A percentile compares a stretch with the other conserved stretches of the same genome.
Conservation (phyloP, 2,113 vertebrate genomes). For the Solea solea region DNA sequence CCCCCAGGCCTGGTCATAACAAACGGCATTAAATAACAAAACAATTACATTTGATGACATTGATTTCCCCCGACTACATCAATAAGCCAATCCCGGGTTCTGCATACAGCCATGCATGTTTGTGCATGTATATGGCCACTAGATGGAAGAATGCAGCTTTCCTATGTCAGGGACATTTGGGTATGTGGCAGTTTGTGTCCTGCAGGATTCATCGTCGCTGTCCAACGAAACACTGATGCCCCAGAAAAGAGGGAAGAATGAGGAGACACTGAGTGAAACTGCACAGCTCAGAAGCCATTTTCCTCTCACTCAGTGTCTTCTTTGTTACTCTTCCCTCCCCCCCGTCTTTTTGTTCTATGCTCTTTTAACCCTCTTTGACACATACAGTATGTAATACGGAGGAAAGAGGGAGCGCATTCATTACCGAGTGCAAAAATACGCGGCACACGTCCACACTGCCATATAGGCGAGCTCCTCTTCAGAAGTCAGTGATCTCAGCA, state of each 20-base stretch:
- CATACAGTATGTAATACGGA: conserved; percentile 6
- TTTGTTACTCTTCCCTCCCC: conserved; percentile 11
- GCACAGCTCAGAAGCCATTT: conserved; percentile 26
- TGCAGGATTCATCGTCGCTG: conserved; percentile 47
- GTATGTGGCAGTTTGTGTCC: conserved; percentile 45
- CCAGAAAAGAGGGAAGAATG: conserved; percentile 38
- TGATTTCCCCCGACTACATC: neutral
- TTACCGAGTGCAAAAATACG: conserved; percentile 59
- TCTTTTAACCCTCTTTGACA: conserved; percentile 22
- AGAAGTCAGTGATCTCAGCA: conserved; percentile 76
- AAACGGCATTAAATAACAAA: too few species aligned
- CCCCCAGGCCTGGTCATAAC: too few species aligned
- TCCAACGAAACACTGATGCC: conserved; percentile 49
- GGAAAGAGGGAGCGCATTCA: conserved; percentile 50
- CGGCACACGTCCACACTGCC: conserved; percentile 62
- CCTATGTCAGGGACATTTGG: conserved; percentile 18
- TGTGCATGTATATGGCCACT: conserved; percentile 60
- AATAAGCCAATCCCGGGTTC: neutral
- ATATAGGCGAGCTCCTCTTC: conserved; percentile 68
- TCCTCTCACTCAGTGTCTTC: conserved; percentile 1
- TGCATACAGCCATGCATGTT: neutral
- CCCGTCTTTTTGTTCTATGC: conserved; percentile 5
- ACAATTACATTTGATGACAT: too few species aligned
- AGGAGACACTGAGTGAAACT: conserved; percentile 31
- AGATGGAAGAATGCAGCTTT: conserved; percentile 73